Conservation (phyloP, 2,888 invertebrate species). For the Octodonta nipae region DNA sequence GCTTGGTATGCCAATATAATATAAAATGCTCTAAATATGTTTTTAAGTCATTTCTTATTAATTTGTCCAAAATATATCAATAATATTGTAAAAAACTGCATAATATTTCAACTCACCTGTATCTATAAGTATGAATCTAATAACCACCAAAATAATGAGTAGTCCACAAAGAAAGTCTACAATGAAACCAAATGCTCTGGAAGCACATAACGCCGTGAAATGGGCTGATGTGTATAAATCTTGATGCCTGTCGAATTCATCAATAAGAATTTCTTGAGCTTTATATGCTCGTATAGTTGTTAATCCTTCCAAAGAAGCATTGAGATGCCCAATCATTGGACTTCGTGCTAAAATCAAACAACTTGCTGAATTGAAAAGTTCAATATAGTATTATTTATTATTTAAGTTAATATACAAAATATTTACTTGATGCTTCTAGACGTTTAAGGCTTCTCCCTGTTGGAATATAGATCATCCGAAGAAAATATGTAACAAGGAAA, state of each 20-base stretch:
- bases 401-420: too few relatives aligned
- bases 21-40: too few relatives aligned
- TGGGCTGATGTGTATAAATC: slow-evolving; percentile 30
- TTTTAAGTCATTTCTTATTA: too few relatives aligned
- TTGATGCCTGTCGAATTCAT: slow-evolving; percentile 31
- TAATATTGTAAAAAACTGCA: too few relatives aligned
- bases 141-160: slow-evolving; percentile 19
- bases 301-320: slow-evolving; percentile 33
- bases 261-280: slow-evolving; percentile 25
- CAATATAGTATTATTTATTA: too few relatives aligned
- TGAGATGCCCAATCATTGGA: slow-evolving; percentile 31
- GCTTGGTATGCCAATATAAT: too few relatives aligned
- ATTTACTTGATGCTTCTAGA: slow-evolving; percentile 24
- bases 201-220: slow-evolving; percentile 24
- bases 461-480: slow-evolving; percentile 16
- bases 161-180: slow-evolving; percentile 23
- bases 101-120: slow-evolving; percentile 23
- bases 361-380: too few relatives aligned
- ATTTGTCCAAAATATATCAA: too few relatives aligned
- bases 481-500: slow-evolving; percentile 12
- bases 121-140: slow-evolving; percentile 18
- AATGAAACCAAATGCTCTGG: slow-evolving; percentile 27
- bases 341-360: slow-evolving; percentile 27
- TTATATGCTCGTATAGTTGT: slow-evolving; percentile 30
- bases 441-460: slow-evolving; percentile 25